phyloP scores from a whole-genome alignment of 2,797 vertebrate genomes.

The Cichlasoma orientale region DNA sequence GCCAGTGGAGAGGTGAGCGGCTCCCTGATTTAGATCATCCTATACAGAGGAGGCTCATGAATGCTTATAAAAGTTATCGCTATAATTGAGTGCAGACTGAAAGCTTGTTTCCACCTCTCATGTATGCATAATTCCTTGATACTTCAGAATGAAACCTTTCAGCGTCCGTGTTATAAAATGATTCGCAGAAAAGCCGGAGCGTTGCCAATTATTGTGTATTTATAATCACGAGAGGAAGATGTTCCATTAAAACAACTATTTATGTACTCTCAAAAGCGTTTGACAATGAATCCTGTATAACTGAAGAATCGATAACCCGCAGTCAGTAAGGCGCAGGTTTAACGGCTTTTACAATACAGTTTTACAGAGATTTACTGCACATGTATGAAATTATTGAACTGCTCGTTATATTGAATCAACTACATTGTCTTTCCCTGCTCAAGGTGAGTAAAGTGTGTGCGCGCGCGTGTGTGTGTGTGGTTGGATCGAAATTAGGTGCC shows the following conservation, averaged over 20 bases:
- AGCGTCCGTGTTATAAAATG: slow-evolving; percentile 3
- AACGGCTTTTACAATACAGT: not conserved
- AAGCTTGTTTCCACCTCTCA: slow-evolving; percentile 38
- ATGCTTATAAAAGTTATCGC: slow-evolving; percentile 40
- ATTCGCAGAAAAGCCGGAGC: not conserved
- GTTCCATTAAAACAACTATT: slow-evolving; percentile 1
- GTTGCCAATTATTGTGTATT: slow-evolving; percentile 6
- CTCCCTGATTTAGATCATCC: slow-evolving; percentile 53
- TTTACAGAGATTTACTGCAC: slow-evolving; percentile 14
- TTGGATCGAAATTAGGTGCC: not conserved
- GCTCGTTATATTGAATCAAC: slow-evolving; percentile 26
- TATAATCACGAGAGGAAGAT: not conserved
- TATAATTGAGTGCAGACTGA: slow-evolving; percentile 32
- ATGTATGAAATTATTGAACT: slow-evolving; percentile 9
- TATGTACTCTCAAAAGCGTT: slow-evolving; percentile 5
- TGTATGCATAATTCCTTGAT: slow-evolving; percentile 42
- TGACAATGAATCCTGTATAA: slow-evolving; percentile 5
- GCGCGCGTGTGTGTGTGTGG: not conserved
- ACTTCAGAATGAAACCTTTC: slow-evolving; percentile 14
- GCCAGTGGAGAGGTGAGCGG: slow-evolving; percentile 34
- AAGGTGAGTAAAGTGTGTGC: slow-evolving; percentile 54
- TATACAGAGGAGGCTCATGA: slow-evolving; percentile 43
- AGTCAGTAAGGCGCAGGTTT: slow-evolving; percentile 6
- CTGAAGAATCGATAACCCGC: not conserved
- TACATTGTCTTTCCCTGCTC: slow-evolving; percentile 29